Evolutionary conservation across 2,113 vertebrate species (phyloP).

Genomic region (Neomonachus schauinslandi): DNA sequence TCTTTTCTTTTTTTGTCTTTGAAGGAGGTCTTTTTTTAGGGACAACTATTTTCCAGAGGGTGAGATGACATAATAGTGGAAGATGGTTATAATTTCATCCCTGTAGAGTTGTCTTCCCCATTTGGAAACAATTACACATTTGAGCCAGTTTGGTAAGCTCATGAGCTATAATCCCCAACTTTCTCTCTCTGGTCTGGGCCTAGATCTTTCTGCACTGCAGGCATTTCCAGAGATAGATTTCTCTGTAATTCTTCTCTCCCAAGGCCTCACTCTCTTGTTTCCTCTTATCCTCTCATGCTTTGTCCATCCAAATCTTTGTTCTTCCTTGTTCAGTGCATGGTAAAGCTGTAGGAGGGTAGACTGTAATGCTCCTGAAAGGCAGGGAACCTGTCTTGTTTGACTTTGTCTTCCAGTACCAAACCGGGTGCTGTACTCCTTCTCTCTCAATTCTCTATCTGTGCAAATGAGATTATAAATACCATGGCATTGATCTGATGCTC

Average conservation of each 20-base stretch:
- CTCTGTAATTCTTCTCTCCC: constrained; percentile 15
- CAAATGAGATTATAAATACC: constrained; percentile 26
- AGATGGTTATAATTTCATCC: constrained; percentile 79
- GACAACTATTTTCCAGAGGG: constrained; percentile 74
- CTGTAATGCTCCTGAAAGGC: neutral
- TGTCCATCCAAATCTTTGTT: neutral
- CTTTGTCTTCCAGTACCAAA: neutral
- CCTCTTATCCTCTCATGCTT: neutral
- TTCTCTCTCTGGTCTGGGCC: constrained; percentile 33
- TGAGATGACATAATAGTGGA: constrained; percentile 75
- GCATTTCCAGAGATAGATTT: constrained; percentile 48
- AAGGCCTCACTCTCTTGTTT: constrained; percentile 15
- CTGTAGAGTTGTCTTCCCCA: constrained; percentile 71
- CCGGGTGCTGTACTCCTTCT: neutral
- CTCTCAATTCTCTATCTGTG: neutral
- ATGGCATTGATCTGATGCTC: neutral
- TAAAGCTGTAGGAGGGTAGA: neutral
- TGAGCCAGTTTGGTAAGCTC: constrained; percentile 75
- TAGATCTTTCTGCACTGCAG: constrained; percentile 55
- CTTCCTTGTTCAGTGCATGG: neutral
- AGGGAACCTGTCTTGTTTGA: neutral
- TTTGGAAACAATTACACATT: constrained; percentile 79
- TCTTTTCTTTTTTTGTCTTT: neutral
- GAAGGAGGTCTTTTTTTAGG: constrained; percentile 71
- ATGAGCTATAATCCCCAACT: constrained; percentile 69